Percentiles rank a stretch among this genome's conserved stretches.
Evolutionary conservation across 2,113 vertebrate species (phyloP).

Genomic region (Cyanocitta stelleri): DNA sequence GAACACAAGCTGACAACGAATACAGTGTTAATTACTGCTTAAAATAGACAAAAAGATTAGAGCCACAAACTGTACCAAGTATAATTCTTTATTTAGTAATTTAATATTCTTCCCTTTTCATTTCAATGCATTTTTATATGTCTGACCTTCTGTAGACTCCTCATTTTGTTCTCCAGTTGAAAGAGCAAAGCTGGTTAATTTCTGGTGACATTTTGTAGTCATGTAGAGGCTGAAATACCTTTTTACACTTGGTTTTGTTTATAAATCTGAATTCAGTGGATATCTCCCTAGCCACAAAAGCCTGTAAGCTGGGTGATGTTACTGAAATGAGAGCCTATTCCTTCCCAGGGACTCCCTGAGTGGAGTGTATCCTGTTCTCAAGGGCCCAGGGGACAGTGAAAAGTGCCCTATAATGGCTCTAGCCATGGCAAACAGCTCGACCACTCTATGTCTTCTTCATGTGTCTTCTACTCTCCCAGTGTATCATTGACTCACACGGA

Average conservation of each 20-base stretch:
- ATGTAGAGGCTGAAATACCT: not conserved
- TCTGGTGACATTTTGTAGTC: constrained; percentile 39
- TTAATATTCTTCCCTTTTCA: constrained; percentile 47
- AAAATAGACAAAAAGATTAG: constrained; percentile 9
- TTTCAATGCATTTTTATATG: constrained; percentile 62
- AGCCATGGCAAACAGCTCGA: not conserved
- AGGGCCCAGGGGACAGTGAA: not conserved
- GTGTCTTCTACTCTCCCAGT: accelerated
- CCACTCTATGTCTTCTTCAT: accelerated
- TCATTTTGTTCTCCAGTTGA: constrained; percentile 51
- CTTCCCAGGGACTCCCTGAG: not conserved
- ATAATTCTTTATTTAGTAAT: constrained; percentile 52
- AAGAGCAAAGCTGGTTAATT: constrained; percentile 50
- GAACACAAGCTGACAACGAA: not conserved
- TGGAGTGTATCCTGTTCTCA: accelerated
- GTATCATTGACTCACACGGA: accelerated
- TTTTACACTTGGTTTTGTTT: constrained; percentile 14
- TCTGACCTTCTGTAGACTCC: constrained; percentile 60
- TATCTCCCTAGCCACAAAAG: not conserved
- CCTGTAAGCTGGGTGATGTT: not conserved
- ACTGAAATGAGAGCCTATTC: not conserved
- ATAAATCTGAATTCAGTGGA: not conserved
- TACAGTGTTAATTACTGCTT: constrained; percentile 33
- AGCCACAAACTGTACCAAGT: not conserved
- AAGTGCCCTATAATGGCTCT: accelerated